phyloP scores from a whole-genome alignment of 1,140 invertebrate species.

The Zaprionus vittiger region DNA sequence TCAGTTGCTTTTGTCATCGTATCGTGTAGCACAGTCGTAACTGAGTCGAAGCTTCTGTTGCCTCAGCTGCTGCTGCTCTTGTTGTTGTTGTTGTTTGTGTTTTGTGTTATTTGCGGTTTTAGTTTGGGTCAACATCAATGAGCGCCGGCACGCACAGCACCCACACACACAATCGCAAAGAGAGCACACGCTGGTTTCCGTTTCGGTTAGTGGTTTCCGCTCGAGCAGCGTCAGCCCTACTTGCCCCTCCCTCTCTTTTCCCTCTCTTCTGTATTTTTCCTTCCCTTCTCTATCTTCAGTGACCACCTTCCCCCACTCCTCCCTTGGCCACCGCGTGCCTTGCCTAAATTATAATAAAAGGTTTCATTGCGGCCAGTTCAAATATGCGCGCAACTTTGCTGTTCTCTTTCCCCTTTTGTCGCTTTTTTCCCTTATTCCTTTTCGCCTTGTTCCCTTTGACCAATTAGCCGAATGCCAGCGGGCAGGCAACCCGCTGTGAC shows the following conservation, averaged over 20 bases:
- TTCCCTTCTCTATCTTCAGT: not conserved
- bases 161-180: conserved; percentile 3
- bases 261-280: not conserved
- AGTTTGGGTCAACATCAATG: conserved; percentile 77
- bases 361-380: conserved; percentile 59
- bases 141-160: conserved; percentile 58
- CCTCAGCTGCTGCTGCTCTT: conserved; percentile 19
- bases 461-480: conserved; percentile 63
- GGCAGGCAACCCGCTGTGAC: conserved; percentile 43
- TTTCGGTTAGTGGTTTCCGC: conserved; percentile 61
- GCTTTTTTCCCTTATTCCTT: too few relatives aligned
- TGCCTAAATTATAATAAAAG: conserved; percentile 79
- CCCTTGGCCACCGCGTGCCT: conserved; percentile 41
- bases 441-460: conserved; percentile 47
- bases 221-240: conserved; percentile 34
- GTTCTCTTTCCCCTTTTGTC: conserved; percentile 9
- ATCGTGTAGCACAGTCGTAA: conserved; percentile 60
- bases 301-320: conserved; percentile 6
- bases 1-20: conserved; percentile 36
- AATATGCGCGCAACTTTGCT: conserved; percentile 54
- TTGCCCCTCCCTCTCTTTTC: conserved; percentile 7
- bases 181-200: conserved; percentile 13
- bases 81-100: conserved; percentile 52
- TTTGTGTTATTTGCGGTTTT: conserved; percentile 78
- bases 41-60: conserved; percentile 35